Base-by-base conservation (phyloP, 1,140 invertebrate species). In the Drosophila miranda region DNA sequence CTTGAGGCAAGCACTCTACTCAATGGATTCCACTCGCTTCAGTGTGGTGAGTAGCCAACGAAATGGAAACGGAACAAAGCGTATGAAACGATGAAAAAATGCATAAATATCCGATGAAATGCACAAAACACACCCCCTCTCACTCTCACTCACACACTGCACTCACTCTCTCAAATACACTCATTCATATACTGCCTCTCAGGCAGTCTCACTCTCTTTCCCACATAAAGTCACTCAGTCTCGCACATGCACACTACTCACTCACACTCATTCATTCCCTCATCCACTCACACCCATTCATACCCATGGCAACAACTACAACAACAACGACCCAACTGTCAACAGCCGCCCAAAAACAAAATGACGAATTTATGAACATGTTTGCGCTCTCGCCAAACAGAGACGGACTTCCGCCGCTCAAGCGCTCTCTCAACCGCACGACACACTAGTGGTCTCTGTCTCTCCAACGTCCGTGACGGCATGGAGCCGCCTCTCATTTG, bases 291-390 rank as follows among this genome's bases (percentile, higher is more conserved):
- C 69, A 53, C 56, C 4, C 4, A 23, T 23, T 23, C 23, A 23
- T 76, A 46, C 45, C 64, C 52, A 76, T 62, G 46, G 48, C 73
- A 80, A 64, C 66, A 83, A 75, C 19, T 19, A 19, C 62, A 79
- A 64, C 60, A 71, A 67, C 71, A 51, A 61, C 66, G 72, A 77
- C 34, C 66, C 75, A 86, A 88, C 87, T 90, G 88, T 90, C 88
- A 90, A 82, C 88, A 86, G 71, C 58, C 55, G 38, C 46, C 58
- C 49, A 79, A 89, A 89, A 90, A 89, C 88, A 90, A 90, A 90
- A 90, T 89, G 88, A 89, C 80, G 88, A 90, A 90, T 90, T 90
- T 88, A 90, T 90, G 82, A 88, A 83, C 78, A 88, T 72, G 76
- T 73, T 77, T 67, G 68, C 56, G 78, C 61, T 67, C 52, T 76